Evolutionary conservation across 2,797 vertebrate genomes (phyloP).

Genomic region (Brachymystax lenok): DNA sequence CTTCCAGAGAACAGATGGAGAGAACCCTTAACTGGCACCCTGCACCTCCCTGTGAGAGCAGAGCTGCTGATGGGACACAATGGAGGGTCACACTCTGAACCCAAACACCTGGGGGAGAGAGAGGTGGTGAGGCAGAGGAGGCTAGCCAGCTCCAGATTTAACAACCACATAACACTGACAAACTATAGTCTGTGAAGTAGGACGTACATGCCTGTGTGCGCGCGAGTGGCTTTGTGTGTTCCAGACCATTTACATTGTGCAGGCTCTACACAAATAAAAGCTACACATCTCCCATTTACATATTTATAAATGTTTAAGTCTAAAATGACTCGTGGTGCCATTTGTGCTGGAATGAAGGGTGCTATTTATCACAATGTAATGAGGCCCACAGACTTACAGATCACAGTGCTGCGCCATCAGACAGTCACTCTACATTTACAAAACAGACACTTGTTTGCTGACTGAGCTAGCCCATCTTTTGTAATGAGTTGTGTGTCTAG

Average conservation of each 20-base stretch:
- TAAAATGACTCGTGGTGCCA: not conserved
- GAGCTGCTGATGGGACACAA: too few relatives aligned
- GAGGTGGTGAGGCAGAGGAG: not conserved
- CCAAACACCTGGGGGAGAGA: not conserved
- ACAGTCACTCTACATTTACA: too few relatives aligned
- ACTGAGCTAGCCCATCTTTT: not conserved
- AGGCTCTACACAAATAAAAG: too few relatives aligned
- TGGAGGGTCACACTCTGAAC: not conserved
- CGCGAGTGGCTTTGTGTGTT: not conserved
- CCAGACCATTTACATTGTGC: not conserved
- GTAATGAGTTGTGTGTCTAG: not conserved
- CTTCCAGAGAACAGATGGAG: slow-evolving; percentile 42
- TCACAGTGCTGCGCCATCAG: too few relatives aligned
- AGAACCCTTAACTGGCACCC: slow-evolving; percentile 28
- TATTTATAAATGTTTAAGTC: not conserved
- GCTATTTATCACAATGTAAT: not conserved
- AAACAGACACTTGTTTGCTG: too few relatives aligned
- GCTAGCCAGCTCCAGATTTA: not conserved
- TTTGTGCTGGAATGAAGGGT: not conserved
- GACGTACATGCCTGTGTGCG: not conserved
- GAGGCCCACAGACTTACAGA: too few relatives aligned
- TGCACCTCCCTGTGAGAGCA: not conserved
- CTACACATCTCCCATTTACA: not conserved
- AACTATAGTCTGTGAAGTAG: not conserved
- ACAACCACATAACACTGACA: not conserved